Evolutionary conservation across 2,888 invertebrate genomes (phyloP).

Genomic region (Pristionchus exspectatus): DNA sequence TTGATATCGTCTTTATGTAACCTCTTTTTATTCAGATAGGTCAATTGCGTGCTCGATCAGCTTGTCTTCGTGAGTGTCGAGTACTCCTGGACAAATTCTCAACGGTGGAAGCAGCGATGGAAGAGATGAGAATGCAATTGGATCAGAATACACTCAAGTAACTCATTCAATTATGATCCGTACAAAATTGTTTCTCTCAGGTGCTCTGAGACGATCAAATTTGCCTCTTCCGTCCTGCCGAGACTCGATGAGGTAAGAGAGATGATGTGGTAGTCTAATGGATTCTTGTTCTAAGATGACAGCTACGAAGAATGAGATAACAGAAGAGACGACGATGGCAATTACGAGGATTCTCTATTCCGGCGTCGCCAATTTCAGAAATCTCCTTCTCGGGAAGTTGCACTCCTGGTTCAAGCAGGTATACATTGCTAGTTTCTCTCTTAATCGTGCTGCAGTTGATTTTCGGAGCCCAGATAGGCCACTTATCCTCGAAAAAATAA

Average conservation of each 20-base stretch:
- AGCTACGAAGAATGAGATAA: background rate
- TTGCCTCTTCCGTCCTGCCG: background rate
- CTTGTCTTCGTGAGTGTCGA: constrained; percentile 32
- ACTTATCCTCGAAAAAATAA: no score
- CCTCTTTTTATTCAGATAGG: background rate
- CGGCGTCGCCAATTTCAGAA: background rate
- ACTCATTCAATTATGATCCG: background rate
- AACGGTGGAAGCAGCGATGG: constrained; percentile 35
- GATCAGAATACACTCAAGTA: constrained; percentile 22
- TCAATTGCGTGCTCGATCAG: background rate
- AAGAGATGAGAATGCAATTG: background rate
- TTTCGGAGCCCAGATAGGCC: no score
- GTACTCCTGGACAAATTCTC: constrained; percentile 48
- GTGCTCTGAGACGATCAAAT: constrained; percentile 27
- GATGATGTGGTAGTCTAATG: background rate
- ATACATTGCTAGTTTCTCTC: background rate
- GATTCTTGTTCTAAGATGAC: background rate
- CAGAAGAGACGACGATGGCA: background rate
- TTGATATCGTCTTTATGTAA: background rate
- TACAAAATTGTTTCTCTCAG: background rate
- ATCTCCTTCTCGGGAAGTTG: constrained; percentile 39
- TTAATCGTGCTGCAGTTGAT: no score
- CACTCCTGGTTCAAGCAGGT: constrained; percentile 39
- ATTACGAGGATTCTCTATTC: constrained; percentile 12
- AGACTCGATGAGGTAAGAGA: background rate